These are phyloP conservation scores for Zoanthus solanderi DNA, from an alignment of 92 coral and sea anemone species.

Conservation along the genomic window DNA sequence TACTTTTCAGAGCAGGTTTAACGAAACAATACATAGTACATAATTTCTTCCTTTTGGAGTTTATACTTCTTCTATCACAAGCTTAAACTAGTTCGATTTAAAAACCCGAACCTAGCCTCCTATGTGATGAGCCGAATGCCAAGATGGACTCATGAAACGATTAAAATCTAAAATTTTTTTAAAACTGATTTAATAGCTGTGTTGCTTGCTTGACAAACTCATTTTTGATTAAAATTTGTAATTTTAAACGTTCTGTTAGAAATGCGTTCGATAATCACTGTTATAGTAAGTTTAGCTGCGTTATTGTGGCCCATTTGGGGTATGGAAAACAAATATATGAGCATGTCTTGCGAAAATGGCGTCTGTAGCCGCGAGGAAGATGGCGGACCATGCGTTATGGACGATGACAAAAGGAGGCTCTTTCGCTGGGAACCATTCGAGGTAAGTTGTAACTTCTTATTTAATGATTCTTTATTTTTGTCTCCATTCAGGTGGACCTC, in stretches of 20 bases:
- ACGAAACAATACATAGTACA: neutral
- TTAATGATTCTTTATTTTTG: too few relatives aligned
- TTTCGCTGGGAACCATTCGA: conserved; percentile 86
- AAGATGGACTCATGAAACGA: neutral
- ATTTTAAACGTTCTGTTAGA: neutral
- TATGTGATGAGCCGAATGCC: neutral
- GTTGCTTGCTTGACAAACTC: neutral
- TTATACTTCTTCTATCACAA: neutral
- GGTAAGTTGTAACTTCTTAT: conserved; percentile 46
- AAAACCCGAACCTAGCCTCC: neutral
- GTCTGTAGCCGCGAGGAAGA: conserved; percentile 76
- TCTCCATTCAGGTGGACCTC: too few relatives aligned
- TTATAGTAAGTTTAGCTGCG: neutral
- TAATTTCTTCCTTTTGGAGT: neutral
- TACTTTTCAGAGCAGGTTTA: neutral
- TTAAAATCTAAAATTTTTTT: neutral
- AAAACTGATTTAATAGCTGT: neutral
- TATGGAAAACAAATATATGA: conserved; percentile 19
- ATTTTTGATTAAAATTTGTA: neutral
- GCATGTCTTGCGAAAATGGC: conserved; percentile 84
- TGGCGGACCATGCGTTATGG: conserved; percentile 79
- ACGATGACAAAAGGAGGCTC: conserved; percentile 70
- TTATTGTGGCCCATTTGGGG: neutral
- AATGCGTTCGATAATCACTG: neutral
- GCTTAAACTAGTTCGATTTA: neutral